Base-by-base conservation (phyloP, 2,888 invertebrate genomes). In the Epirrhoe alternata region DNA sequence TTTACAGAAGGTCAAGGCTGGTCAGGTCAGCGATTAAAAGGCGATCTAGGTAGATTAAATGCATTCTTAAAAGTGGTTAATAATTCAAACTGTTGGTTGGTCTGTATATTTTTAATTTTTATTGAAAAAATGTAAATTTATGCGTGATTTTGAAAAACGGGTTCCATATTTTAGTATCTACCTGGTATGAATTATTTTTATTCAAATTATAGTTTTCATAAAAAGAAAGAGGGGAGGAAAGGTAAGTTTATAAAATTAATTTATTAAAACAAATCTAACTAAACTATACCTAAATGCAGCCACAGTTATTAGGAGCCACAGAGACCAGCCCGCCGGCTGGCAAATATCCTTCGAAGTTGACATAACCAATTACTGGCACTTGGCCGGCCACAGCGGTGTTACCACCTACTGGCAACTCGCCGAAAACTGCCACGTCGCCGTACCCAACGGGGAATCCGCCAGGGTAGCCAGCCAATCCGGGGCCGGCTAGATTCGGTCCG, bases 341-440 rank as follows among this genome's bases (percentile, higher is more conserved):
- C 30, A 92, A 75, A 1, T 80, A 79, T 0, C 91, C 92, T 60
- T 92, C 91, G 60, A 92, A 92, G 1, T 86, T 87, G 0, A 92
- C 91, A 62, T 86, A 91, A 54, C 92, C 92, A 70, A 91, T 86
- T 0, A 92, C 87, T 70, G 91, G 90, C 64, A 88, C 86, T 38
- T 90, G 88, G 8, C 91, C 92, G 52, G 79, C 61, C 0, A 90
- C 78, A 0, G 82, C 81, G 0, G 90, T 89, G 1, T 79, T 81
- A 1, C 90, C 90, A 55, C 81, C 80, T 0, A 89, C 87, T 73
- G 89, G 90, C 74, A 90, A 66, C 45, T 88, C 86, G 0, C 90
- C 90, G 1, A 74, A 63, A 0, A 91, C 77, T 0, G 81, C 72
- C 0, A 90, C 80, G 61, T 90, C 89, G 0, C 89, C 88, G 35